These are phyloP conservation scores for Dolichopus griseipennis DNA, from an alignment of 2,888 invertebrate species.

Conservation along the genomic window DNA sequence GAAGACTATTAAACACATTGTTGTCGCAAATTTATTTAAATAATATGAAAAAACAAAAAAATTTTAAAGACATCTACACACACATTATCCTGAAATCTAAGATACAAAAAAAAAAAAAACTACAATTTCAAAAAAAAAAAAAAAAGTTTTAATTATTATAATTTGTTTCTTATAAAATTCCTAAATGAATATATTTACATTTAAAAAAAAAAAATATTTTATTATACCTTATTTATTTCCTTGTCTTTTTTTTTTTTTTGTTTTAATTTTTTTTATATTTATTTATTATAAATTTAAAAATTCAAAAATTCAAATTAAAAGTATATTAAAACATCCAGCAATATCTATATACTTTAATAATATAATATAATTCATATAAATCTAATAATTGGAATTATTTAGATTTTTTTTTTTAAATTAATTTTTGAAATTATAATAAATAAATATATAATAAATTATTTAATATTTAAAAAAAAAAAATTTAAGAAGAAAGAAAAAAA, in stretches of 20 bases:
- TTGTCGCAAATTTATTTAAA: neutral
- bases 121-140: conserved; percentile 5
- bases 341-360: too few species aligned
- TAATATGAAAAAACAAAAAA: neutral
- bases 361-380: too few species aligned
- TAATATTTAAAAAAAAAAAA: conserved; percentile 15
- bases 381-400: too few species aligned
- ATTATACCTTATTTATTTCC: too few species aligned
- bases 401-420: conserved; percentile 26
- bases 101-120: neutral
- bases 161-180: neutral
- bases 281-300: neutral
- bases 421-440: conserved; percentile 12
- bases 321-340: too few species aligned
- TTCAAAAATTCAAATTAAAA: too few species aligned
- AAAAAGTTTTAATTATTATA: neutral
- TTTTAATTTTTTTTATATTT: conserved; percentile 13
- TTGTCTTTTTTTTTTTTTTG: too few species aligned
- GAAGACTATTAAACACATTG: neutral
- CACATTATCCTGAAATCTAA: neutral
- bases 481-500: conserved; percentile 22
- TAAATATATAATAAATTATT: too few species aligned
- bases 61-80: neutral
- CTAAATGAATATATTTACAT: conserved; percentile 4
- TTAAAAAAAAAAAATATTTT: too few species aligned